These are phyloP conservation scores for Diadumene lineata DNA, from an alignment of 92 coral and sea anemone species.

Conservation along the genomic window DNA sequence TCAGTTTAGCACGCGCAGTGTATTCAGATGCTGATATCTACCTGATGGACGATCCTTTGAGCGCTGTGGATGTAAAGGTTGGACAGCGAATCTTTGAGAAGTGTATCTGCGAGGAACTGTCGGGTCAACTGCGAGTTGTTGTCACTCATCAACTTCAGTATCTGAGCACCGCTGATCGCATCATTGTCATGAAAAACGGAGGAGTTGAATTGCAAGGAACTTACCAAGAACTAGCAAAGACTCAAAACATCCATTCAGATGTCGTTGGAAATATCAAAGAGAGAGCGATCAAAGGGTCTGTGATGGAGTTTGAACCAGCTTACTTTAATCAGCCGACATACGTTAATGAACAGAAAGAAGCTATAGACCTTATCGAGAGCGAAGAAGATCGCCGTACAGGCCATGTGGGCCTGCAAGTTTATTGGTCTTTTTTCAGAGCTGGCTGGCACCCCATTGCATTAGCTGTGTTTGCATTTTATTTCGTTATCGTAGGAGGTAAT, in stretches of 20 bases:
- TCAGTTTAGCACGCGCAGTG: slow-evolving; percentile 29
- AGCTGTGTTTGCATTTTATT: neutral
- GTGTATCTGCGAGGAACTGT: slow-evolving; percentile 22
- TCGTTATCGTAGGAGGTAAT: slow-evolving; percentile 5
- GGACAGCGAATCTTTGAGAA: slow-evolving; percentile 26
- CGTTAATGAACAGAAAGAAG: no score
- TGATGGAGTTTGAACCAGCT: no score
- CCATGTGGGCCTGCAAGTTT: slow-evolving; percentile 6
- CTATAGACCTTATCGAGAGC: neutral
- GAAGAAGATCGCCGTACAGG: slow-evolving; percentile 16
- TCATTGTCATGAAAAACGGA: slow-evolving; percentile 11
- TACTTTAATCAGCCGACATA: no score
- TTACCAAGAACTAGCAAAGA: slow-evolving; percentile 13
- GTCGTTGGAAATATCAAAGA: neutral
- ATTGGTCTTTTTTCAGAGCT: slow-evolving; percentile 28
- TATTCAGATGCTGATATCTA: slow-evolving; percentile 18
- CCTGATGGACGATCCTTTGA: slow-evolving; percentile 24
- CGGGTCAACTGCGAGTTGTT: neutral
- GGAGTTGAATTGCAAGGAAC: slow-evolving; percentile 9
- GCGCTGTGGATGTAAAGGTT: slow-evolving; percentile 27
- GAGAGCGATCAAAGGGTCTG: no score
- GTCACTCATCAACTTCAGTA: slow-evolving; percentile 28
- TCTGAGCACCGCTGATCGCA: slow-evolving; percentile 1
- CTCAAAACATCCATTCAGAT: neutral
- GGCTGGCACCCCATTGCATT: neutral